Evolutionary conservation across 2,113 vertebrate species (phyloP).

Genomic region (Phylloscopus trochiloides): DNA sequence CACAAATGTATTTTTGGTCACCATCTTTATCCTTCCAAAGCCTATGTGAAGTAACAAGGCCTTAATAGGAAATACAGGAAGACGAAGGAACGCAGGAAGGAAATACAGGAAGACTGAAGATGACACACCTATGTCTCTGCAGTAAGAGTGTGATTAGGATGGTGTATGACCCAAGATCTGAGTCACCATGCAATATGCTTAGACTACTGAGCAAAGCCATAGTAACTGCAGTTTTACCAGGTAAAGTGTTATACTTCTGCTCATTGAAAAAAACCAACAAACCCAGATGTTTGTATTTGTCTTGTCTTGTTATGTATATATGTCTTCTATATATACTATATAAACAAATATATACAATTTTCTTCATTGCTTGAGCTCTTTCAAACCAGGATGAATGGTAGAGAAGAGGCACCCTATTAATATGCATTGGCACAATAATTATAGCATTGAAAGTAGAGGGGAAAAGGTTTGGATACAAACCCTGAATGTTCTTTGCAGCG

Average conservation of each 20-base stretch:
- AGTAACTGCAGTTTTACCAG: background rate
- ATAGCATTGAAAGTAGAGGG: background rate
- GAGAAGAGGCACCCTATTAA: background rate
- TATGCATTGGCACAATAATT: background rate
- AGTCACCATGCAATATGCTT: accelerated
- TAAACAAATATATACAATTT: background rate
- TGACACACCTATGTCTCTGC: background rate
- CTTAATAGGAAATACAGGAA: background rate
- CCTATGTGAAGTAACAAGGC: background rate
- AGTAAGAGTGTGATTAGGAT: background rate
- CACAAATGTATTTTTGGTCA: background rate
- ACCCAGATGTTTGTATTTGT: background rate
- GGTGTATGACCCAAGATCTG: background rate
- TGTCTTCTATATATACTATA: background rate
- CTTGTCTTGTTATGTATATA: background rate
- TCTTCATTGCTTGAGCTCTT: background rate
- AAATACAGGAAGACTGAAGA: background rate
- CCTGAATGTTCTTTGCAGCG: background rate
- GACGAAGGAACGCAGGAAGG: background rate
- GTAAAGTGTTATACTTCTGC: background rate
- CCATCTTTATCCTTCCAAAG: background rate
- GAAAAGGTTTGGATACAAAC: background rate
- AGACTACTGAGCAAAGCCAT: background rate
- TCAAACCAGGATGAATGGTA: background rate
- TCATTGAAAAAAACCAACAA: background rate